Evolutionary conservation across 2,888 invertebrate genomes (phyloP).

Genomic region (Acleris cristana): DNA sequence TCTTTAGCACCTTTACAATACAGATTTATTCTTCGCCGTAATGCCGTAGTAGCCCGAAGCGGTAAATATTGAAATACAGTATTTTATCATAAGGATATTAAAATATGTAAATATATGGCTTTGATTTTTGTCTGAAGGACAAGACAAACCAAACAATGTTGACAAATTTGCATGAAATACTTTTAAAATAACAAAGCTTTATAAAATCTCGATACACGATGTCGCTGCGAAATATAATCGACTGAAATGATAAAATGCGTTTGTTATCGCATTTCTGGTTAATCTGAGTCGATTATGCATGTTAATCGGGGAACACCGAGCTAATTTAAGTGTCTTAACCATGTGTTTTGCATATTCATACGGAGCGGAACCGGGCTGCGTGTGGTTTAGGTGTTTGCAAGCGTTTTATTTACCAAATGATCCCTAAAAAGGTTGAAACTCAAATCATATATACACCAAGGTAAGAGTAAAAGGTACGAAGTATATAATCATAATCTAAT

Average conservation of each 20-base stretch:
- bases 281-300: conserved; percentile 57
- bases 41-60: conserved; percentile 7
- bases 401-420: conserved; percentile 13
- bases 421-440: not conserved
- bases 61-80: conserved; percentile 20
- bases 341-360: conserved; percentile 63
- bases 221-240: not conserved
- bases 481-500: no score
- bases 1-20: conserved; percentile 26
- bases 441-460: no score
- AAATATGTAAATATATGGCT: conserved; percentile 20
- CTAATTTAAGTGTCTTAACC: conserved; percentile 62
- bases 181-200: not conserved
- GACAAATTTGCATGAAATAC: not conserved
- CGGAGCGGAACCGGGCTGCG: conserved; percentile 37
- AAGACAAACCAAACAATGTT: not conserved
- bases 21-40: conserved; percentile 13
- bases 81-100: not conserved
- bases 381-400: conserved; percentile 18
- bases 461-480: no score
- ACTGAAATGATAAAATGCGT: conserved; percentile 3
- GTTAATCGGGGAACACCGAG: conserved; percentile 62
- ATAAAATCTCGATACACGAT: not conserved
- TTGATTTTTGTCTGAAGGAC: conserved; percentile 1
- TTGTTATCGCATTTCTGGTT: conserved; percentile 47